Evolutionary conservation across 2,113 vertebrate genomes (phyloP).

Genomic region (Stigmatopora nigra): DNA sequence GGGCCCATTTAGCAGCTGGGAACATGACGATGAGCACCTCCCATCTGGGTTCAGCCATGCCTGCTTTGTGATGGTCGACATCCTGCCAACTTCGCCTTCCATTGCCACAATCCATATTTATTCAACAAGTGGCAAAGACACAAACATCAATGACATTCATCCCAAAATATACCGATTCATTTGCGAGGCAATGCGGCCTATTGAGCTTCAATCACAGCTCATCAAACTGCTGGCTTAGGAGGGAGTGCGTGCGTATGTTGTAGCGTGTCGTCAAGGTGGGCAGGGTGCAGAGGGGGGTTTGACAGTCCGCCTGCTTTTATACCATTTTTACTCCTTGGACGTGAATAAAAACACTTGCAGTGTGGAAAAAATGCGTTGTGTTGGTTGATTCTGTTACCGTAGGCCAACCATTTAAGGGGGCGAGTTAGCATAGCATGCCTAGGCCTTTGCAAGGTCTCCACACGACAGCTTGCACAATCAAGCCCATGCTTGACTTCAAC

Average conservation of each 20-base stretch:
- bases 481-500: constrained; percentile 17
- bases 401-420: neutral
- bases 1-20: neutral
- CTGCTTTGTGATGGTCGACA: constrained; percentile 52
- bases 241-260: constrained; percentile 1
- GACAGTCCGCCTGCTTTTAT: neutral
- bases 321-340: neutral
- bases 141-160: neutral
- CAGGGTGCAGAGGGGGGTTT: constrained; percentile 1
- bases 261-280: neutral
- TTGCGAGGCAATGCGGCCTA: constrained; percentile 36
- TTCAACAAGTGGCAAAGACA: neutral
- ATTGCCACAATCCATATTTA: constrained; percentile 21
- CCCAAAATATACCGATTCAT: neutral
- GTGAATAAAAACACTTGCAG: neutral
- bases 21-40: constrained; percentile 43
- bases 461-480: neutral
- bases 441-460: constrained; percentile 29
- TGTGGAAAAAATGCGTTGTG: fast-evolving
- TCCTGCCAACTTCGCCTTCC: constrained; percentile 36
- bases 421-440: constrained; percentile 30
- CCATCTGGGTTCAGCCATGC: constrained; percentile 45
- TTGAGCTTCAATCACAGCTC: constrained; percentile 35
- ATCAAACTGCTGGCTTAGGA: constrained; percentile 16
- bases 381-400: neutral